Conservation (phyloP, 2,113 vertebrate genomes). For the Emydura subglobosa region DNA sequence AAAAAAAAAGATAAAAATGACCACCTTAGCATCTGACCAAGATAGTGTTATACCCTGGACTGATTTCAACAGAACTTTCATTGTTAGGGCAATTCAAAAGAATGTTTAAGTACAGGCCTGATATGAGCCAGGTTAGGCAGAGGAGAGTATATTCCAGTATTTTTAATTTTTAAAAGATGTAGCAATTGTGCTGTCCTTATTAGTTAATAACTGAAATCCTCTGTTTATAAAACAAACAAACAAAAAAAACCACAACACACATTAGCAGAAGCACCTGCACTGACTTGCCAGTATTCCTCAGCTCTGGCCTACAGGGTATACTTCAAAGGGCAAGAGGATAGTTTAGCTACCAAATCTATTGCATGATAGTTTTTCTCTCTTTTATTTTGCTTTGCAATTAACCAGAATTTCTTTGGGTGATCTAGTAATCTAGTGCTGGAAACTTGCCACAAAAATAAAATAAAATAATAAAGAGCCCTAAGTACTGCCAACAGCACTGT, state of each 20-base stretch:
- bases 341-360: too few relatives aligned
- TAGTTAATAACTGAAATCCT: background rate
- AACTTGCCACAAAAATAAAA: background rate
- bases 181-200: rapidly evolving
- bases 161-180: background rate
- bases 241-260: background rate
- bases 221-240: background rate
- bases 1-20: background rate
- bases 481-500: background rate
- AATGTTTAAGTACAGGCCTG: background rate
- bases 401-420: background rate
- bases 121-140: background rate
- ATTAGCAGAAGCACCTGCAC: too few relatives aligned
- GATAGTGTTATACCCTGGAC: too few relatives aligned
- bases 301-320: background rate
- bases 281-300: background rate
- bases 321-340: background rate
- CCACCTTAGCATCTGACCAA: too few relatives aligned
- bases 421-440: background rate
- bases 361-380: background rate
- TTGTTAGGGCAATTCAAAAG: background rate
- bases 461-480: background rate
- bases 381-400: background rate
- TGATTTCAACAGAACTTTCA: background rate
- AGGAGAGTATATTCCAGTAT: background rate